phyloP scores from a whole-genome alignment of 1,140 invertebrate species.

The Anoplophora glabripennis region DNA sequence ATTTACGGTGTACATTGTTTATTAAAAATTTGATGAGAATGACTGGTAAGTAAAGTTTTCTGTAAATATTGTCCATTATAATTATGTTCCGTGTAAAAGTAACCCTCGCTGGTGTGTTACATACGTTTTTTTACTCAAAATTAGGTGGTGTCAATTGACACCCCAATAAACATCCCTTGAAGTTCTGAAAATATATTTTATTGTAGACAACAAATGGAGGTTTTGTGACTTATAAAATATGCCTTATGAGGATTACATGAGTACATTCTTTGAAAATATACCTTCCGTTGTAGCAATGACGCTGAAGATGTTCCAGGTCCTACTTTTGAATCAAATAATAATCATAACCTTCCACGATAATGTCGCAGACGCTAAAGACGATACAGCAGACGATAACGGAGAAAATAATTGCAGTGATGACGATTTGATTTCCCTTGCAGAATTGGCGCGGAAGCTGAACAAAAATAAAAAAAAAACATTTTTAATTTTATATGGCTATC shows the following conservation, averaged over 20 bases:
- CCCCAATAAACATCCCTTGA: not conserved
- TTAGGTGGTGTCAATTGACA: not conserved
- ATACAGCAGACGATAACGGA: not conserved
- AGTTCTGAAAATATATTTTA: not conserved
- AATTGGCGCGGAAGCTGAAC: conserved; percentile 4
- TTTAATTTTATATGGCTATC: too few species aligned
- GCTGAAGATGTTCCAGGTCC: not conserved
- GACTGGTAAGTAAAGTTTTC: too few species aligned
- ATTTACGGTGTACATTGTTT: too few species aligned
- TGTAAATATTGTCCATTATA: too few species aligned
- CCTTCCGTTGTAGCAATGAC: too few species aligned
- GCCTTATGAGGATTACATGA: not conserved
- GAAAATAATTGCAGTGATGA: not conserved
- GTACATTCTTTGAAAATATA: not conserved
- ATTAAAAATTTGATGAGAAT: too few species aligned
- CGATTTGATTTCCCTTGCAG: not conserved
- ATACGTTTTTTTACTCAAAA: too few species aligned
- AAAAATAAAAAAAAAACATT: too few species aligned
- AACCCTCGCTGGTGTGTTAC: too few species aligned
- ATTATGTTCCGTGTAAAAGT: too few species aligned
- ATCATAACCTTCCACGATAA: too few species aligned
- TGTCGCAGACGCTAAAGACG: not conserved
- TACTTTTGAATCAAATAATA: not conserved
- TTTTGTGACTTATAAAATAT: not conserved
- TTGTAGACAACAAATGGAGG: not conserved